Evolutionary conservation across 2,113 vertebrate genomes (phyloP), one percentile per base, ranked within the genome.

Genomic region (Suricata suricatta): DNA sequence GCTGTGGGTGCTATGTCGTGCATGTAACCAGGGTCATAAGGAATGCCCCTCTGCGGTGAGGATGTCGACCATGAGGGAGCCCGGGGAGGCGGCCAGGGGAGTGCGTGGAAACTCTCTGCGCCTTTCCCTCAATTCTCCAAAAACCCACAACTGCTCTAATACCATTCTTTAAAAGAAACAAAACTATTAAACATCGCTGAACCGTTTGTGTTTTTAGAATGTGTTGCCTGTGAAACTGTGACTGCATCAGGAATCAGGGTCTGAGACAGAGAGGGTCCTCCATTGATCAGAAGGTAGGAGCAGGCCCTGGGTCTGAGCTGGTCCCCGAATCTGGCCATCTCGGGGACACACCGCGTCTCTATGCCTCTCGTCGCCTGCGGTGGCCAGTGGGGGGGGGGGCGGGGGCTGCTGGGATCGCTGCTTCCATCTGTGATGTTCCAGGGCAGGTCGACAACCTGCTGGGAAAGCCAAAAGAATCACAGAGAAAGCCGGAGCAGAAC

Each of bases 41-140:
- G 7, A 38, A 64, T 1, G 23, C 2, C 19, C 52, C 13, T 3
- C n/a, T 47, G 7, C 17, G 38, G 10, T 2, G 16, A 1, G 50
- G 25, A 0, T 17, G 12, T 2, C 17, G 23, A 15, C 27, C 3
- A 7, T 0, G 35, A 3, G 11, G 41, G 23, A 4, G 31, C 29
- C 29, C 17, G 0, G 5, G 21, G 3, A n/a, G 2, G 2, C 10
- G 1, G 7, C 11, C 29, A 23, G 31, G 47, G 33, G 10, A 9
- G 29, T 7, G 1, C 8, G 3, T 27, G 52, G 41, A 44, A 14
- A 83, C 38, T 33, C 14, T 52, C n/a, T 6, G 7, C 8, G 3
- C 38, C 23, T 60, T 33, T 50, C 23, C 5, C 27, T 21, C 38
- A 52, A 0, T 50, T 27, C 50, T 19, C 25, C 27, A 25, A 57